Percentiles rank a stretch among this genome's conserved stretches.
These are phyloP conservation scores for Morbakka virulenta DNA, from an alignment of 30 jellyfish, hydroid and myxozoan species.

Conservation along the genomic window DNA sequence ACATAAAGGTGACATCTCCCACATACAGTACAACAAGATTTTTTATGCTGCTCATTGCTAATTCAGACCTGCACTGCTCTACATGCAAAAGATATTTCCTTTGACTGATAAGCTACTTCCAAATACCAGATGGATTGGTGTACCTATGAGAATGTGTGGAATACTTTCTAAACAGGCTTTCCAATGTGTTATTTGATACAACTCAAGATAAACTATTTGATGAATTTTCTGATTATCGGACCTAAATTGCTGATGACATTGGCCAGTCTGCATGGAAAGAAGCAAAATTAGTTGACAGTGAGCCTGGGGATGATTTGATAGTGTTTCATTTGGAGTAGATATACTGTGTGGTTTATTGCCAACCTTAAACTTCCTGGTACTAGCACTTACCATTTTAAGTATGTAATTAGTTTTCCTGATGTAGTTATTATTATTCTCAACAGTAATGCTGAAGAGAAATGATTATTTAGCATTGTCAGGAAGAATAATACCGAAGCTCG, in stretches of 20 bases:
- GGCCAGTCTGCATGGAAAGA: too few relatives aligned
- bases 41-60: slow-evolving; percentile 34
- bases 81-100: slow-evolving; percentile 23
- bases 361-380: too few relatives aligned
- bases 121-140: slow-evolving; percentile 48
- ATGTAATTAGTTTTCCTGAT: slow-evolving; percentile 50
- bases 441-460: slow-evolving; percentile 50
- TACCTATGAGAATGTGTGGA: slow-evolving; percentile 24
- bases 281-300: too few relatives aligned
- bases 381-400: too few relatives aligned
- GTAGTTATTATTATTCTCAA: slow-evolving; percentile 22
- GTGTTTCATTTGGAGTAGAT: slow-evolving; percentile 18
- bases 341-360: neutral
- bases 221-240: too few relatives aligned
- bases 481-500: neutral
- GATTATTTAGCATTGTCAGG: slow-evolving; percentile 11
- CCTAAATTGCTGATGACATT: too few relatives aligned
- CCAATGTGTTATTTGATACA: too few relatives aligned
- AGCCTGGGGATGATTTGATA: slow-evolving; percentile 5
- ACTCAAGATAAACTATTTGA: too few relatives aligned
- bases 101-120: slow-evolving; percentile 5
- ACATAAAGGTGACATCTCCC: too few relatives aligned
- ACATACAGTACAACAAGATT: slow-evolving; percentile 10
- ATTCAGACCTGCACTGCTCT: slow-evolving; percentile 6
- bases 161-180: too few relatives aligned